A percentile compares a stretch with the other conserved stretches of the same genome.
Evolutionary conservation across 2,888 invertebrate genomes (phyloP).

Genomic region (Glaucopsyche alexis): DNA sequence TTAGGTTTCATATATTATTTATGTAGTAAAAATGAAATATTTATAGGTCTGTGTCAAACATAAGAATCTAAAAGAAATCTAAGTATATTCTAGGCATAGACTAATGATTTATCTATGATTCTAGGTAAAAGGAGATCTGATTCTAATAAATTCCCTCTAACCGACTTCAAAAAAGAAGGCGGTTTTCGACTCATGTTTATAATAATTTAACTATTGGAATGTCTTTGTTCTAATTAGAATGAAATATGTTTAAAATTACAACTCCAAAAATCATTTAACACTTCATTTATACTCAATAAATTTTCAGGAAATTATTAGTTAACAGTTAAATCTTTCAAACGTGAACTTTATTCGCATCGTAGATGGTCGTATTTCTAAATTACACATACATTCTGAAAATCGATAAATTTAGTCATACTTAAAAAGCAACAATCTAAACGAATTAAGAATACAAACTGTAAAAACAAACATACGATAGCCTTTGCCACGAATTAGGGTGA

Average conservation of each 20-base stretch:
- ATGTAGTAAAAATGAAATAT: not conserved
- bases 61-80: constrained; percentile 11
- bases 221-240: constrained; percentile 7
- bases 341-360: not conserved
- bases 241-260: constrained; percentile 1
- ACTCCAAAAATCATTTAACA: constrained; percentile 13
- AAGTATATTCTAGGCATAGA: not conserved
- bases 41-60: not conserved
- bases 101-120: no score
- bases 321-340: not conserved
- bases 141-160: not conserved
- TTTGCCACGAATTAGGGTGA: constrained; percentile 57
- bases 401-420: not conserved
- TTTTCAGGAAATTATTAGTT: not conserved
- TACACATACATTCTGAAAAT: not conserved
- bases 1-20: not conserved
- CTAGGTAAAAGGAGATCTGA: no score
- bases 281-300: not conserved
- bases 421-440: constrained; percentile 4
- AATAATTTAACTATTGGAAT: not conserved
- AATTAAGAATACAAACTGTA: no score
- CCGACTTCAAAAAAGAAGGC: no score
- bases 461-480: no score
- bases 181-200: not conserved
- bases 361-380: no score